Evolutionary conservation across 2,888 invertebrate species (phyloP).

Genomic region (Sylvicola cinctus): DNA sequence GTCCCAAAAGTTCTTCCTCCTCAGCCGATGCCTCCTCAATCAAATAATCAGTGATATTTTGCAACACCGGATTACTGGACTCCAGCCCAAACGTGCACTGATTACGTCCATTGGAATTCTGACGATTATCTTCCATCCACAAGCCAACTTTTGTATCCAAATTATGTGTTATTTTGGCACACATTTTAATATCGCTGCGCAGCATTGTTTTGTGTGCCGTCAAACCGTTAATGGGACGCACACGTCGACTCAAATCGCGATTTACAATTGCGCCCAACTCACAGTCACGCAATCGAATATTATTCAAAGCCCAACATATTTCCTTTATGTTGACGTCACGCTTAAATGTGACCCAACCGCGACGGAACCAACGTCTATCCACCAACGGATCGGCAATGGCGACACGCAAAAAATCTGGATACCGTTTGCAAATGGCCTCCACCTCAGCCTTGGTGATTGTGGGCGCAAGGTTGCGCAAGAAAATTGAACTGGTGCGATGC

Average conservation of each 20-base stretch:
- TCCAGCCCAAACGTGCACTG: conserved; percentile 39
- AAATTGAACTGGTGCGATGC: conserved; percentile 94
- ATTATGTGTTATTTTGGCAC: conserved; percentile 78
- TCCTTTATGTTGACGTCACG: conserved; percentile 96
- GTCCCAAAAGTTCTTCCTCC: conserved; percentile 80
- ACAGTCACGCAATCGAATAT: conserved; percentile 41
- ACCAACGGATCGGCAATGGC: conserved; percentile 94
- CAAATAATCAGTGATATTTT: conserved; percentile 91
- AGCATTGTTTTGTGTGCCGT: conserved; percentile 76
- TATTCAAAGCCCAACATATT: conserved; percentile 97
- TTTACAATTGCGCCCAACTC: conserved; percentile 70
- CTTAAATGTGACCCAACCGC: conserved; percentile 97
- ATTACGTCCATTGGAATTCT: conserved; percentile 6
- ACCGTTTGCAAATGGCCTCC: conserved; percentile 82
- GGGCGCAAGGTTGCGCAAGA: conserved; percentile 86
- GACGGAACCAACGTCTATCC: conserved; percentile 86
- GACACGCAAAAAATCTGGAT: conserved; percentile 83
- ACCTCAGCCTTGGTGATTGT: conserved; percentile 93
- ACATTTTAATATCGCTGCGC: conserved; percentile 76
- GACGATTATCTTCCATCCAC: conserved; percentile 37
- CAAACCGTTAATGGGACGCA: conserved; percentile 78
- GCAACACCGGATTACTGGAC: conserved; percentile 80
- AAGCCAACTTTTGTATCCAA: conserved; percentile 67
- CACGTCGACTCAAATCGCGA: conserved; percentile 82
- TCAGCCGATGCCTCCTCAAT: conserved; percentile 98